Evolutionary conservation across 2,113 vertebrate genomes (phyloP).

Genomic region (Barnardius zonarius): DNA sequence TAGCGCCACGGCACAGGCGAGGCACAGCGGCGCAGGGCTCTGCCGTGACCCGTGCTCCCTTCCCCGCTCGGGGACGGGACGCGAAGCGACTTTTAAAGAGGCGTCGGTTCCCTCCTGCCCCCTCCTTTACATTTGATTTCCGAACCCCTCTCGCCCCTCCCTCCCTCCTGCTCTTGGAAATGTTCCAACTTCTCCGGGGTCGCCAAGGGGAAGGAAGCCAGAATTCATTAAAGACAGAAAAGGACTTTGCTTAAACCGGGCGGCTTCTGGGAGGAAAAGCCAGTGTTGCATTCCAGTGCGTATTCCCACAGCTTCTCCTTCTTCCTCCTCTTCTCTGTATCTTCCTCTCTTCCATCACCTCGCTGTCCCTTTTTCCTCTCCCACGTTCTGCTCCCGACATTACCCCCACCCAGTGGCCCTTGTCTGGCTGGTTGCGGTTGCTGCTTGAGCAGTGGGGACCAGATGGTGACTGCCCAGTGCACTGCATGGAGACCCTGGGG

Average conservation of each 20-base stretch:
- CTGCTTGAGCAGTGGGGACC: neutral
- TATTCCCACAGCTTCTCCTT: neutral
- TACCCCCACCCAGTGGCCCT: too few species aligned
- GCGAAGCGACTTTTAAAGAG: constrained; percentile 73
- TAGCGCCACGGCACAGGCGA: constrained; percentile 63
- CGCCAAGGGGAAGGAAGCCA: constrained; percentile 13
- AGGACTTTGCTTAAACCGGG: constrained; percentile 32
- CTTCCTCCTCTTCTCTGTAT: neutral
- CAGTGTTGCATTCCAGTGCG: neutral
- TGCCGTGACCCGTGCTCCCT: constrained; percentile 67
- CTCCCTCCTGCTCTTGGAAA: constrained; percentile 51
- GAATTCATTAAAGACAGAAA: constrained; percentile 59
- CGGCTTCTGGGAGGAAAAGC: neutral
- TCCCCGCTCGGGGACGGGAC: constrained; percentile 61
- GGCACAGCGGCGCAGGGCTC: constrained; percentile 63
- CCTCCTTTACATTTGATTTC: neutral
- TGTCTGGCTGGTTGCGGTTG: neutral
- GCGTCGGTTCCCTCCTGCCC: neutral
- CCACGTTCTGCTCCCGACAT: neutral
- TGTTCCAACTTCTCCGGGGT: constrained; percentile 36
- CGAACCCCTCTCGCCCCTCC: neutral
- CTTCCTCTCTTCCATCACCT: neutral
- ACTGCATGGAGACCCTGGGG: neutral
- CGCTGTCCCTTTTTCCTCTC: neutral
- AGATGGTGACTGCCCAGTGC: neutral